Conservation (phyloP, 2,113 vertebrate genomes). For the Periophthalmus modestus region DNA sequence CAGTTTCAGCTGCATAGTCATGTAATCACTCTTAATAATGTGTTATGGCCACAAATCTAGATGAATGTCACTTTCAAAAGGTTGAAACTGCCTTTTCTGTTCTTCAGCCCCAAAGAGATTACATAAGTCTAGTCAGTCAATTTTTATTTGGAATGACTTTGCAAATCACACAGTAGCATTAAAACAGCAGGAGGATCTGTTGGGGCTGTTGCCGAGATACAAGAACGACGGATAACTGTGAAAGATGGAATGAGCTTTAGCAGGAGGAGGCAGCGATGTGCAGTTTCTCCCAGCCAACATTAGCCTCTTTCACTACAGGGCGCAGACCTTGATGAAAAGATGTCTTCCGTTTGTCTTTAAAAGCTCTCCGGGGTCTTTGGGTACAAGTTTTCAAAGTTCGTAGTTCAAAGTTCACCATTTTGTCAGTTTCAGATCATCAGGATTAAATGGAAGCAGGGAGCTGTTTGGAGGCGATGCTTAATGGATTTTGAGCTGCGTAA, state of each 20-base stretch:
- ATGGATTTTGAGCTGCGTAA: slow-evolving; percentile 7
- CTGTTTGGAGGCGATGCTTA: slow-evolving; percentile 36
- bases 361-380: slow-evolving; percentile 45
- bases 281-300: slow-evolving; percentile 26
- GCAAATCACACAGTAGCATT: slow-evolving; percentile 13
- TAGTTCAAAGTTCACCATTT: slow-evolving; percentile 47
- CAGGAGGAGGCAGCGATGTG: slow-evolving; percentile 18
- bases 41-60: too few relatives aligned
- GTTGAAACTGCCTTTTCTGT: not conserved
- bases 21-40: not conserved
- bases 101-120: slow-evolving; percentile 13
- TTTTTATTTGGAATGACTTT: slow-evolving; percentile 29
- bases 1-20: too few relatives aligned
- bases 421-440: slow-evolving; percentile 51
- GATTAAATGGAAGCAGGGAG: slow-evolving; percentile 13
- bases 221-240: slow-evolving; percentile 11
- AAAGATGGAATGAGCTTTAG: slow-evolving; percentile 34
- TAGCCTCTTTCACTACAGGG: slow-evolving; percentile 46
- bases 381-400: slow-evolving; percentile 50
- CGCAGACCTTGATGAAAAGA: slow-evolving; percentile 59
- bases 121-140: slow-evolving; percentile 2
- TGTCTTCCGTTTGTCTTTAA: slow-evolving; percentile 42
- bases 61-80: too few relatives aligned
- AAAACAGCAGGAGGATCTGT: slow-evolving; percentile 21
- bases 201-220: slow-evolving; percentile 22